Evolutionary conservation across 2,888 invertebrate genomes (phyloP), one percentile per base, ranked within the genome.

Genomic region (Nephrotoma guestfalica): DNA sequence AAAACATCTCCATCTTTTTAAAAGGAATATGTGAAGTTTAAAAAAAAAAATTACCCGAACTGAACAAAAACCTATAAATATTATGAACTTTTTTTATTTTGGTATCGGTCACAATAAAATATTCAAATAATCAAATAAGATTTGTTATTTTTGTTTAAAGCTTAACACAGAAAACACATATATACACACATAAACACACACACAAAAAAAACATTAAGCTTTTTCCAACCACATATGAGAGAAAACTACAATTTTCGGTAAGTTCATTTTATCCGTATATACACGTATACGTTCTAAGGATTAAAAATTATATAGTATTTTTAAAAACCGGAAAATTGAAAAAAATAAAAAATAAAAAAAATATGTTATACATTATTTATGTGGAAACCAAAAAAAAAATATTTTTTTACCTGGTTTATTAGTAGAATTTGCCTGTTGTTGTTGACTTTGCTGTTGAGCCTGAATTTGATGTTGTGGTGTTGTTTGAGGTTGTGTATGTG

Each of bases 401-500:
- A 11, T 5, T 84, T 42, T 84, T 13, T 86, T 86, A 86, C 86
- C 86, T 86, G 47, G 86, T 45, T 86, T 86, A 41, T 86, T 86
- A 83, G 42, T 86, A 6, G 57, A 13, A 41, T 51, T 83, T 83
- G 18, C 18, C 85, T 89, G 89, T 43, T 89, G 89, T 85, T 89
- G 90, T 83, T 90, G 89, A 84, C 88, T 88, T 86, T 88, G 88
- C 15, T 88, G 89, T 71, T 89, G 89, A 51, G 88, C 88, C 87
- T 91, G 91, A 88, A 91, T 88, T 83, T 89, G 89, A 47, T 90
- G 89, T 86, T 88, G 87, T 18, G 51, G 86, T 43, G 88, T 87
- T 71, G 86, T 86, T 85, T 88, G 89, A 30, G 88, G 88, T 87
- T 89, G 89, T 83, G 88, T 88, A 87, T 92, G 91, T 88, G 91